Conservation (phyloP, 2,113 vertebrate species). For the Phalacrocorax aristotelis region DNA sequence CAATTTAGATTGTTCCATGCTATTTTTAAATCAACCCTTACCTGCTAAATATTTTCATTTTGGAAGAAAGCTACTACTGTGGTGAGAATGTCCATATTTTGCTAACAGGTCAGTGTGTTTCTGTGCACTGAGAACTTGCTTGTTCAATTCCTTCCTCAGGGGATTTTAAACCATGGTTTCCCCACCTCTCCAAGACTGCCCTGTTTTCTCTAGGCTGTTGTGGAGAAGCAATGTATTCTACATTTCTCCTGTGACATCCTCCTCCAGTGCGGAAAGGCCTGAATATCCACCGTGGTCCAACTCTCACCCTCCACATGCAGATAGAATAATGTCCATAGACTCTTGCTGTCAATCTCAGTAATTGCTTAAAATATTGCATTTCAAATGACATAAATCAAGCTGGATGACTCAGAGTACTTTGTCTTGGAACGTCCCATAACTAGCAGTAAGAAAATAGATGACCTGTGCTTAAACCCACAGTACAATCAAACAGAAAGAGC, state of each 20-base stretch:
- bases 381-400: not conserved
- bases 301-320: not conserved
- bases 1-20: not conserved
- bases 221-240: not conserved
- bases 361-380: not conserved
- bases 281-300: not conserved
- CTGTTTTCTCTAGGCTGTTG: not conserved
- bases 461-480: not conserved
- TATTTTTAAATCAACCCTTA: not conserved
- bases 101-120: not conserved
- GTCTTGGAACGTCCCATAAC: not conserved
- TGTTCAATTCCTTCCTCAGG: not conserved
- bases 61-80: not conserved
- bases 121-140: not conserved
- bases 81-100: not conserved
- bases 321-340: not conserved
- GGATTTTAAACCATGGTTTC: not conserved
- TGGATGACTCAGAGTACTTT: not conserved
- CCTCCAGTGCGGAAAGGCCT: not conserved
- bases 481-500: not conserved
- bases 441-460: not conserved
- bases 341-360: not conserved
- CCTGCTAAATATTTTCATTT: not conserved
- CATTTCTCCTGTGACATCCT: not conserved
- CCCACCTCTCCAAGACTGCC: not conserved